Percentiles rank a stretch among this genome's conserved stretches.
Conservation (phyloP, 2,113 vertebrate species). For the Rhynchopsitta pachyrhyncha region DNA sequence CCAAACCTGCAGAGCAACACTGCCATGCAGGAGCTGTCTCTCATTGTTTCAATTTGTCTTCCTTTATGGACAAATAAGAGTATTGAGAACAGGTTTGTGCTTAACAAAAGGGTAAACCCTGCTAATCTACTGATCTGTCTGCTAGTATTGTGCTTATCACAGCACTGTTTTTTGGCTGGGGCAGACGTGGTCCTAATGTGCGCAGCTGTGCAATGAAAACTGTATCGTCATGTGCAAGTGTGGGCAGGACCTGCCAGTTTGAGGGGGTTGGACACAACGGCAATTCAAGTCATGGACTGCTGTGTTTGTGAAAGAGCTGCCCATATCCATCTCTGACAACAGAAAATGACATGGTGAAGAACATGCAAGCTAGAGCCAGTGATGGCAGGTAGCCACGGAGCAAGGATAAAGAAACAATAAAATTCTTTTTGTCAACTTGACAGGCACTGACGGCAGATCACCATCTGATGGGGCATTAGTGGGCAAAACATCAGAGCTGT, state of each 20-base stretch:
- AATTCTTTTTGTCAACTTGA: background rate
- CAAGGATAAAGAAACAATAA: background rate
- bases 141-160: background rate
- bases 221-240: background rate
- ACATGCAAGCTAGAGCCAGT: background rate
- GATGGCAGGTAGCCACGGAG: background rate
- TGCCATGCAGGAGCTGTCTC: background rate
- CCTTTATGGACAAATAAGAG: background rate
- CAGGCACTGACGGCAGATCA: background rate
- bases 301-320: background rate
- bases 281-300: background rate
- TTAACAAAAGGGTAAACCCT: background rate
- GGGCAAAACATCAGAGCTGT: background rate
- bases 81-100: background rate
- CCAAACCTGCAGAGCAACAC: background rate
- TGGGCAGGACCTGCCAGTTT: background rate
- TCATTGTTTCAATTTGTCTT: background rate
- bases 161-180: background rate
- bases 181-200: background rate
- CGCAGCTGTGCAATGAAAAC: background rate
- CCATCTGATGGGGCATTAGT: background rate
- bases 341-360: background rate
- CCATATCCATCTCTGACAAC: background rate
- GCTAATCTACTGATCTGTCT: background rate
- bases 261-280: background rate